Percentiles rank a stretch among this genome's conserved stretches.
Evolutionary conservation across 1,140 invertebrate species (phyloP).

Genomic region (Drosophila orena): DNA sequence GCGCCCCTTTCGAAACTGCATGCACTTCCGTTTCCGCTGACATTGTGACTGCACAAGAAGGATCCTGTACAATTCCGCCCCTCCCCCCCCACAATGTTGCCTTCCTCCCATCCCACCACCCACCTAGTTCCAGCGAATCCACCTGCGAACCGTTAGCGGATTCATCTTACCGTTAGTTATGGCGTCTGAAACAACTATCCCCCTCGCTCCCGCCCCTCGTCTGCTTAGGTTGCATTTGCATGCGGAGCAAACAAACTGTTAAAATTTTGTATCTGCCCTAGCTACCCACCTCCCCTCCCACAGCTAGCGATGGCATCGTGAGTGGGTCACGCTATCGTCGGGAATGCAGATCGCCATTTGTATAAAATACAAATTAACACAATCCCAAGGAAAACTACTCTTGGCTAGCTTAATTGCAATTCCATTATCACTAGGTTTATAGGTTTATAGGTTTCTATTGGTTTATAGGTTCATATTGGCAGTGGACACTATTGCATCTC

Average conservation of each 20-base stretch:
- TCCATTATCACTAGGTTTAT: no score
- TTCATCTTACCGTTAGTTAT: constrained; percentile 74
- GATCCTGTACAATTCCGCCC: constrained; percentile 16
- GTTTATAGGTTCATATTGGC: no score
- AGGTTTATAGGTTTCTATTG: no score
- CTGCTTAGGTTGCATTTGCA: constrained; percentile 54
- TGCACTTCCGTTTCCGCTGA: constrained; percentile 59
- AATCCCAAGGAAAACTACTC: no score
- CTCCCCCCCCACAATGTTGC: no score
- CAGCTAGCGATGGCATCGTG: constrained; percentile 13
- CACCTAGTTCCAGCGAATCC: not conserved
- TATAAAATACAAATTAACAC: no score
- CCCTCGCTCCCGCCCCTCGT: constrained; percentile 8
- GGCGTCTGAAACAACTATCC: constrained; percentile 33
- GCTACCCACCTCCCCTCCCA: constrained; percentile 4
- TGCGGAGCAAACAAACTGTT: constrained; percentile 54
- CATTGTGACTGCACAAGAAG: constrained; percentile 47
- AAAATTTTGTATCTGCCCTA: constrained; percentile 38
- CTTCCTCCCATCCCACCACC: not conserved
- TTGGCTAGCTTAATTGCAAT: no score
- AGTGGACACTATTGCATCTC: no score
- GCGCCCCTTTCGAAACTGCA: constrained; percentile 30
- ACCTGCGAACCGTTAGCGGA: constrained; percentile 25
- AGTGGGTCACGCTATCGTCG: constrained; percentile 16
- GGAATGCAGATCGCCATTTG: not conserved